Conservation (phyloP, 1,140 invertebrate genomes). For the Drosophila grimshawi region DNA sequence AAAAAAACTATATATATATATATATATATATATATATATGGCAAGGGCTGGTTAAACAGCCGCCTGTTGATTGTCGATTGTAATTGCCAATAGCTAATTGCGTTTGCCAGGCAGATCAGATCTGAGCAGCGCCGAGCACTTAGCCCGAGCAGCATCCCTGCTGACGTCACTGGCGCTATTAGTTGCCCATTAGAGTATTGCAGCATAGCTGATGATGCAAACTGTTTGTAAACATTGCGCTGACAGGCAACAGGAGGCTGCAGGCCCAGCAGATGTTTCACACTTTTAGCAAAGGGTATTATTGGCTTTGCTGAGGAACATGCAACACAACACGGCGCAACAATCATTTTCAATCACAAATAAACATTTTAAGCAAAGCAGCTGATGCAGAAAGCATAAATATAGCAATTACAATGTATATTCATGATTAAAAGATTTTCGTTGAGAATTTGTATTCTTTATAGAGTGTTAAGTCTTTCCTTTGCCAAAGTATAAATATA, state of each 20-base stretch:
- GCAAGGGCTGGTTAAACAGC: background rate
- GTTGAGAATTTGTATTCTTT: no score
- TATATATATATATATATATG: no score
- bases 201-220: constrained; percentile 20
- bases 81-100: constrained; percentile 73
- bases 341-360: no score
- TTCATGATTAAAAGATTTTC: no score
- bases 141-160: background rate
- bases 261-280: constrained; percentile 16
- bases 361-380: no score
- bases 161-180: constrained; percentile 67
- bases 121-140: constrained; percentile 13
- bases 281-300: background rate
- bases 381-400: no score
- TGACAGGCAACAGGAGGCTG: constrained; percentile 30
- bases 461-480: no score
- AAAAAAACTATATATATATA: background rate
- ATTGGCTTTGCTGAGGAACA: no score
- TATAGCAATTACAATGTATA: no score
- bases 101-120: background rate
- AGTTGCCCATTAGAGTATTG: constrained; percentile 50
- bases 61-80: constrained; percentile 31
- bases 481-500: no score
- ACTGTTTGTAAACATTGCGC: constrained; percentile 50
- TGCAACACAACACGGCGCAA: no score